These are phyloP conservation scores for Podabrus alpinus DNA, from an alignment of 2,888 invertebrate species.

Conservation along the genomic window DNA sequence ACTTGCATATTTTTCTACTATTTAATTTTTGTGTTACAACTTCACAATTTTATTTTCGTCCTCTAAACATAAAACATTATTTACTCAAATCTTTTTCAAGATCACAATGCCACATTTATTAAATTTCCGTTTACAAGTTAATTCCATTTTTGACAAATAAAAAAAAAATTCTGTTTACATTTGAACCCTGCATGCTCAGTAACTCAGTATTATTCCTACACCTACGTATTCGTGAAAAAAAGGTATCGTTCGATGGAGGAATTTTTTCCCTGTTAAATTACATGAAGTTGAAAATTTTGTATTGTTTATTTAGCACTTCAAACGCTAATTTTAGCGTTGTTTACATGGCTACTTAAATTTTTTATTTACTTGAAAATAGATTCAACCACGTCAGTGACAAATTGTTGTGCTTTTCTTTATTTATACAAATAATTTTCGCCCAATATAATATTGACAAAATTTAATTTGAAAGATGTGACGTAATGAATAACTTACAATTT, in stretches of 20 bases:
- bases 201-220: neutral
- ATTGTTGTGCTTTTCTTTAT: neutral
- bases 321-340: neutral
- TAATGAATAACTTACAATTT: neutral
- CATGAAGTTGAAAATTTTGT: neutral
- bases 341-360: neutral
- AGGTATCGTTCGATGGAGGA: neutral
- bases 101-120: no score
- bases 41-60: neutral
- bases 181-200: neutral
- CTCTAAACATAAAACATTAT: neutral
- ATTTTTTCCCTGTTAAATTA: no score
- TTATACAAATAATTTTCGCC: neutral
- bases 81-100: neutral
- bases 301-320: neutral
- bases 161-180: no score
- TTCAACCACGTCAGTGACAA: slow-evolving; percentile 13
- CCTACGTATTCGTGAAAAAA: neutral
- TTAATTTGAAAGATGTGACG: neutral
- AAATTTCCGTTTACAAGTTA: no score
- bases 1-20: neutral
- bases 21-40: neutral
- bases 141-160: neutral
- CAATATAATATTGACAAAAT: neutral
- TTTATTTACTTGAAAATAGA: slow-evolving; percentile 9